phyloP scores from a whole-genome alignment of 2,113 vertebrate species.

The Syngnathus scovelli region DNA sequence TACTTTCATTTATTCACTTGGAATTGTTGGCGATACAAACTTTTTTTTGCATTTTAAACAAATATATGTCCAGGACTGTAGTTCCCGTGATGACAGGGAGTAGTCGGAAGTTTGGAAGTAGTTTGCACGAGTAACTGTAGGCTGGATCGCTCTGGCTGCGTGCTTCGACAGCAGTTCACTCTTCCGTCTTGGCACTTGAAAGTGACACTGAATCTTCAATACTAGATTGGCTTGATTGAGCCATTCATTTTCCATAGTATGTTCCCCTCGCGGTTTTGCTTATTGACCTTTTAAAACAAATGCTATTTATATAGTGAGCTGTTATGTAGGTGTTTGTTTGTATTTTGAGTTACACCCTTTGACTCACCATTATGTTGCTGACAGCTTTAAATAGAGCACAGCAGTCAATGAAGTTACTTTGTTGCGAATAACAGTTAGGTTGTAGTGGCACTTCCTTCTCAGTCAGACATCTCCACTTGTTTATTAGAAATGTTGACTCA shows the following conservation, averaged over 20 bases:
- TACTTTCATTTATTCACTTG: neutral
- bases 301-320: constrained; percentile 4
- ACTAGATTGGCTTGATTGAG: neutral
- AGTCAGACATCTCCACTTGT: neutral
- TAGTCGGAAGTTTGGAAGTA: neutral
- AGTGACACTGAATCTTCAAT: neutral
- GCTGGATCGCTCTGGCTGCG: neutral
- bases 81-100: too few relatives aligned
- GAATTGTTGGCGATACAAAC: neutral
- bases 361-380: constrained; percentile 26
- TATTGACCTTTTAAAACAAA: neutral
- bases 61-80: too few relatives aligned
- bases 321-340: constrained; percentile 1
- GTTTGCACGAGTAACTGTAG: neutral
- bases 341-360: constrained; percentile 15
- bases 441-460: neutral
- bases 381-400: constrained; percentile 16
- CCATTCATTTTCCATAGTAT: neutral
- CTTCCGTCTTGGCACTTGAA: neutral
- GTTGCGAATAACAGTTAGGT: neutral
- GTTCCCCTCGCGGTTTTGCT: neutral
- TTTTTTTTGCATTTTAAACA: too few relatives aligned
- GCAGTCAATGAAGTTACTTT: neutral
- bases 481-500: neutral
- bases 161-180: neutral